These are phyloP conservation scores for Graptemys geographica DNA, from an alignment of 2,797 vertebrate species.

Conservation along the genomic window DNA sequence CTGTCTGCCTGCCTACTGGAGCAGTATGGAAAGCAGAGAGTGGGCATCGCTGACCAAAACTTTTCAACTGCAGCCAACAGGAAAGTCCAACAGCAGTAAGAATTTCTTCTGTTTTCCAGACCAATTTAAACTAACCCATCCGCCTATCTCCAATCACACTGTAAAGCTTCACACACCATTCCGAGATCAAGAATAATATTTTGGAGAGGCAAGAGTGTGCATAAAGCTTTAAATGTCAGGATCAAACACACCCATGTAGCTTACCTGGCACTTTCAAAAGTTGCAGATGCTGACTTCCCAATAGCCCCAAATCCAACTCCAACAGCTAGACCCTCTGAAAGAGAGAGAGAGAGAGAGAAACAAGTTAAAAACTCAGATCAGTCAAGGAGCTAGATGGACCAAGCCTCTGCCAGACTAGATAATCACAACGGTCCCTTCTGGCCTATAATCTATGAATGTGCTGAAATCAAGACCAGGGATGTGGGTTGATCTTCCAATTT, in stretches of 20 bases:
- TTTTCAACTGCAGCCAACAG: accelerated
- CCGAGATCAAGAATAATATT: neutral
- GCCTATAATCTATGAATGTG: no score
- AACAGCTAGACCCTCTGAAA: slow-evolving; percentile 95
- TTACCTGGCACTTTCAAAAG: slow-evolving; percentile 95
- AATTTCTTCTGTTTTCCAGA: neutral
- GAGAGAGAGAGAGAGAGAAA: neutral
- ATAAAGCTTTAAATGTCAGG: accelerated
- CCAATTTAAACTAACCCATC: neutral
- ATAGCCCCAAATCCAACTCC: slow-evolving; percentile 94
- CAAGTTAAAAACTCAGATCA: neutral
- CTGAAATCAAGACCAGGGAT: neutral
- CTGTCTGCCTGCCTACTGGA: neutral
- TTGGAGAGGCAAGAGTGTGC: accelerated
- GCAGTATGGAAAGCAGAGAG: neutral
- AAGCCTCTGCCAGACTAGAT: neutral
- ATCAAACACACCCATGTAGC: neutral
- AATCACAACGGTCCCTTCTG: no score
- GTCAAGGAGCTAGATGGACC: neutral
- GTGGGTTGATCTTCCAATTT: neutral
- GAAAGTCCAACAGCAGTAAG: accelerated
- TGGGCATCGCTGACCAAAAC: neutral
- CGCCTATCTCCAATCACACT: accelerated
- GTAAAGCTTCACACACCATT: accelerated
- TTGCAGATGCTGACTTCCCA: slow-evolving; percentile 90